Evolutionary conservation across 1,140 invertebrate genomes (phyloP).

Genomic region (Eumeta japonica): DNA sequence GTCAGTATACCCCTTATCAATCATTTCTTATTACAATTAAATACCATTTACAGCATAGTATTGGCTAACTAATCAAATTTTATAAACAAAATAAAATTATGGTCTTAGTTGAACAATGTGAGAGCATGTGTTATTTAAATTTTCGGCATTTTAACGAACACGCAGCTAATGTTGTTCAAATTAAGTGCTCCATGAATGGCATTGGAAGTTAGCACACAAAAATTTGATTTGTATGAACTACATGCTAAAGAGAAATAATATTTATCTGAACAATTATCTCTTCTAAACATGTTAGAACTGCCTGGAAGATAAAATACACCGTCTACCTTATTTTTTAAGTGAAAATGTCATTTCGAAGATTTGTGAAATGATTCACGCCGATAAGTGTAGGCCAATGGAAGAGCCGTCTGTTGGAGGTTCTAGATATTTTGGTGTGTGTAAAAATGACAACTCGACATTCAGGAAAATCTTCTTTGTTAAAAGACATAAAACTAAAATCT

Average conservation of each 20-base stretch:
- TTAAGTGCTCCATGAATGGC: conserved; percentile 13
- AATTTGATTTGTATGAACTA: conserved; percentile 22
- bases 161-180: conserved; percentile 6
- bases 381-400: conserved; percentile 16
- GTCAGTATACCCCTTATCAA: too few species aligned
- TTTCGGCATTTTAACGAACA: conserved; percentile 3
- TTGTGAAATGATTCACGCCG: conserved; percentile 10
- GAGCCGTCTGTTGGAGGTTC: conserved; percentile 11
- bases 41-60: too few species aligned
- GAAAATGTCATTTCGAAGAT: not conserved
- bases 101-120: not conserved
- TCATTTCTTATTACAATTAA: too few species aligned
- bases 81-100: conserved; percentile 2
- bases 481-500: too few species aligned
- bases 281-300: conserved; percentile 5
- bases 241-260: too few species aligned
- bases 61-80: too few species aligned
- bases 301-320: conserved; percentile 9
- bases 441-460: too few species aligned
- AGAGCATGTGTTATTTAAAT: conserved; percentile 2
- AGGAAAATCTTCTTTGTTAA: too few species aligned
- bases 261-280: conserved; percentile 2
- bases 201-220: conserved; percentile 24
- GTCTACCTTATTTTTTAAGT: conserved; percentile 3
- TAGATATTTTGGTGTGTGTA: conserved; percentile 14